Evolutionary conservation across 2,113 vertebrate species (phyloP).

Genomic region (Triplophysa rosa): DNA sequence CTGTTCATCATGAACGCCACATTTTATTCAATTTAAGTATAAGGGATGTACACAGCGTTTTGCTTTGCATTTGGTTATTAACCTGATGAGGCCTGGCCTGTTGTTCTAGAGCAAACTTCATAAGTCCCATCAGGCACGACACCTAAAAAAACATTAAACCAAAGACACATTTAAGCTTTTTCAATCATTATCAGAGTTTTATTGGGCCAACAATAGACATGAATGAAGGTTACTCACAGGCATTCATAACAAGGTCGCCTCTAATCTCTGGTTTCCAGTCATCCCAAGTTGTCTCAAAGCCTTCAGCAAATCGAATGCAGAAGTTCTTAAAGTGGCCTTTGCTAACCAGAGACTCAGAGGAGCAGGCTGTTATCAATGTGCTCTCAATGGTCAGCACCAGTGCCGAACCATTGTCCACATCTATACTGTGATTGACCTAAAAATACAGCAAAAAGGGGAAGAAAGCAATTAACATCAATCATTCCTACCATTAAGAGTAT

Average conservation of each 20-base stretch:
- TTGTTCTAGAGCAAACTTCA: constrained; percentile 96
- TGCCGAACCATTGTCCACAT: constrained; percentile 93
- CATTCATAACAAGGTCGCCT: constrained; percentile 94
- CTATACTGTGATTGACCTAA: constrained; percentile 90
- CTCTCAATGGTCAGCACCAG: constrained; percentile 98
- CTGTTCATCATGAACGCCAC: too few relatives aligned
- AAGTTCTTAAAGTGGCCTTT: constrained; percentile 99
- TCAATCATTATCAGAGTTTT: neutral
- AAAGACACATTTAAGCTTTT: neutral
- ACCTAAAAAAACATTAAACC: constrained; percentile 69
- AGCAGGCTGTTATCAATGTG: constrained; percentile 97
- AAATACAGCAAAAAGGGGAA: constrained; percentile 14
- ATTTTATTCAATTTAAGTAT: too few relatives aligned
- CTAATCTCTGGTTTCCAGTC: constrained; percentile 97
- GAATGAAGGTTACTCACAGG: constrained; percentile 81
- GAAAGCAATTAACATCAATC: neutral
- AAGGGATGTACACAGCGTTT: neutral
- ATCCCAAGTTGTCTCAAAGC: constrained; percentile 97
- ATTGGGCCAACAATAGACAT: neutral
- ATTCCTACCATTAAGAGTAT: neutral
- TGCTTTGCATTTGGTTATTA: neutral
- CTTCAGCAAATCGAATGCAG: constrained; percentile 97
- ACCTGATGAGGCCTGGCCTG: constrained; percentile 93
- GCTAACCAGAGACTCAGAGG: constrained; percentile 96
- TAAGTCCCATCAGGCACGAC: constrained; percentile 98